Evolutionary conservation across 2,888 invertebrate genomes (phyloP).

Genomic region (Pimpla rufipes): DNA sequence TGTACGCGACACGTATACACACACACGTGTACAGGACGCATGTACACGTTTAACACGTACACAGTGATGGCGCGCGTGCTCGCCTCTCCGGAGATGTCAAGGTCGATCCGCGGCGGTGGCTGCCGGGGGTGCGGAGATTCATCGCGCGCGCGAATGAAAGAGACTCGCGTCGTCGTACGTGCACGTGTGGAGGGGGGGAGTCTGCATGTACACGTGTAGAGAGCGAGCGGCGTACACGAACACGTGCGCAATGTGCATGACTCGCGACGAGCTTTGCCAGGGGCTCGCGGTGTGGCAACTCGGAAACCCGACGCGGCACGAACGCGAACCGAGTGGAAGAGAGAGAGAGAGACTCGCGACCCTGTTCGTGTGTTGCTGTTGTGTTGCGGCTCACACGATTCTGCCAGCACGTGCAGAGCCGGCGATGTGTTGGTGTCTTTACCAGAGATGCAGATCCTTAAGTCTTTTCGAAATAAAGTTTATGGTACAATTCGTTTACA

Average conservation of each 20-base stretch:
- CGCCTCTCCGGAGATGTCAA: constrained; percentile 17
- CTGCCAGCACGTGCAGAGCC: not conserved
- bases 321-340: constrained; percentile 5
- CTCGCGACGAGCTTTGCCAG: constrained; percentile 5
- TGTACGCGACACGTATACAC: not conserved
- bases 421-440: too few species aligned
- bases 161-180: not conserved
- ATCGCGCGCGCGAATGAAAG: constrained; percentile 23
- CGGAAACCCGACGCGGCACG: constrained; percentile 23
- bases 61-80: constrained; percentile 20
- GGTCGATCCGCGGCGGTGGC: constrained; percentile 26
- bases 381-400: not conserved
- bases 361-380: not conserved
- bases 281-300: constrained; percentile 1
- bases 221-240: not conserved
- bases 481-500: too few species aligned
- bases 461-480: too few species aligned
- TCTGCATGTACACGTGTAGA: too few species aligned
- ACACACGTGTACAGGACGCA: too few species aligned
- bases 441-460: too few species aligned
- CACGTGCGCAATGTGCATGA: not conserved
- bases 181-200: too few species aligned
- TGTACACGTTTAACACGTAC: too few species aligned
- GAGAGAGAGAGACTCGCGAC: not conserved
- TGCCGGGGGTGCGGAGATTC: constrained; percentile 22